Conservation (phyloP, 2,113 vertebrate species). For the Rattus norvegicus region DNA sequence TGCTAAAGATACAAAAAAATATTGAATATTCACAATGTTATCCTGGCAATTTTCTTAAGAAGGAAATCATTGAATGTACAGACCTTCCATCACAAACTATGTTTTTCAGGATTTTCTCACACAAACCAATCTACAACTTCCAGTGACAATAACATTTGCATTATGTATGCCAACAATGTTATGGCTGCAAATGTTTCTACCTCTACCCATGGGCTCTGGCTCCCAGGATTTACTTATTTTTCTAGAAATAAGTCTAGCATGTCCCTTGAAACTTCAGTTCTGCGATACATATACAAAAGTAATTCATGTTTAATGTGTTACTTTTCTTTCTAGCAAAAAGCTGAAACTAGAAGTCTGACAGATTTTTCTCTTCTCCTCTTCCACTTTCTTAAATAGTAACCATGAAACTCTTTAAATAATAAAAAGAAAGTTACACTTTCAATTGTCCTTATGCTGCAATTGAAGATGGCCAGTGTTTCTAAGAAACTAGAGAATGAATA, state of each 20-base stretch:
- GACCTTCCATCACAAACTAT: no score
- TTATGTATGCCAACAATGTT: neutral
- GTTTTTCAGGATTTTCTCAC: neutral
- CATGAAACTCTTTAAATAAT: neutral
- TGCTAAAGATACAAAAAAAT: neutral
- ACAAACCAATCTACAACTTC: neutral
- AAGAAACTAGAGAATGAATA: neutral
- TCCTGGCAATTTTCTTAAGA: neutral
- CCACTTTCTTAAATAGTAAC: neutral
- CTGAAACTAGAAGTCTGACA: neutral
- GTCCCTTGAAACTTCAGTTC: neutral
- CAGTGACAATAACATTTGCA: neutral
- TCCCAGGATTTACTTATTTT: neutral
- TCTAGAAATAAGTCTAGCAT: neutral
- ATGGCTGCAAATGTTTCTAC: neutral
- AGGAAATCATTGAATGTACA: neutral
- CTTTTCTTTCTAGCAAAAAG: neutral
- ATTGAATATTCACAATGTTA: neutral
- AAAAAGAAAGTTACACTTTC: neutral
- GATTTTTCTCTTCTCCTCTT: neutral
- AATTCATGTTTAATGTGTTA: neutral
- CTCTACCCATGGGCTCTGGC: neutral
- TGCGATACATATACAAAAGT: neutral
- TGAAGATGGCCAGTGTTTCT: neutral
- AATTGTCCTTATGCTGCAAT: neutral